Percentiles rank a stretch among this genome's conserved stretches.
phyloP scores from a whole-genome alignment of 2,888 invertebrate genomes.

The Perdita meconis region DNA sequence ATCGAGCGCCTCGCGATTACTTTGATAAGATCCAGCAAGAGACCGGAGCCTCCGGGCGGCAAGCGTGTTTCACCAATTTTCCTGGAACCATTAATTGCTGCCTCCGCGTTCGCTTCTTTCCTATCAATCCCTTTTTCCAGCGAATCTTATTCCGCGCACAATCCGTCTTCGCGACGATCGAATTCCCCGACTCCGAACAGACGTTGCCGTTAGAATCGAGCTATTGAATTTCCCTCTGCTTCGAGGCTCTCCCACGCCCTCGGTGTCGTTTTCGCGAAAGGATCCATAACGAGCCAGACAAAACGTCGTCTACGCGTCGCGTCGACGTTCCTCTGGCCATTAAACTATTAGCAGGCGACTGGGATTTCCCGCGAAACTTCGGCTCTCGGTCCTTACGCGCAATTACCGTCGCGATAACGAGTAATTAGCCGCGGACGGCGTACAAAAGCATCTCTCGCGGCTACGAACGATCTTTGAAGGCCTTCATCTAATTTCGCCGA shows the following conservation, averaged over 20 bases:
- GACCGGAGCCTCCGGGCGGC: background rate
- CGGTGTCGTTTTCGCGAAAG: background rate
- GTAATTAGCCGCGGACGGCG: background rate
- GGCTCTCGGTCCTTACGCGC: background rate
- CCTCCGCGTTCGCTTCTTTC: background rate
- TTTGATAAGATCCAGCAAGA: constrained; percentile 5
- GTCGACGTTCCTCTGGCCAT: constrained; percentile 20
- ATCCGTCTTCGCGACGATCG: background rate
- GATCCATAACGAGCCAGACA: constrained; percentile 12
- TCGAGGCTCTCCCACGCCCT: background rate
- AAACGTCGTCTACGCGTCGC: background rate
- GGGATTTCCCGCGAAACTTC: background rate
- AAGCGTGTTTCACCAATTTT: background rate
- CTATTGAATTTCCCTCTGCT: constrained; percentile 9
- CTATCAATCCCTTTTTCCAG: background rate
- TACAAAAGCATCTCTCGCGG: no score
- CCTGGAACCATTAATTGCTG: background rate
- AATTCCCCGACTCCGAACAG: background rate
- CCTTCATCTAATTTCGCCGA: no score
- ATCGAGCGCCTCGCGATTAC: constrained; percentile 7
- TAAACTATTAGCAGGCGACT: constrained; percentile 5
- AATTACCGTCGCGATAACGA: background rate
- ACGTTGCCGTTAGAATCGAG: background rate
- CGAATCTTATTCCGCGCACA: background rate
- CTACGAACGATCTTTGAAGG: no score